Conservation (phyloP, 2,113 vertebrate species). For the Psettodes erumei region DNA sequence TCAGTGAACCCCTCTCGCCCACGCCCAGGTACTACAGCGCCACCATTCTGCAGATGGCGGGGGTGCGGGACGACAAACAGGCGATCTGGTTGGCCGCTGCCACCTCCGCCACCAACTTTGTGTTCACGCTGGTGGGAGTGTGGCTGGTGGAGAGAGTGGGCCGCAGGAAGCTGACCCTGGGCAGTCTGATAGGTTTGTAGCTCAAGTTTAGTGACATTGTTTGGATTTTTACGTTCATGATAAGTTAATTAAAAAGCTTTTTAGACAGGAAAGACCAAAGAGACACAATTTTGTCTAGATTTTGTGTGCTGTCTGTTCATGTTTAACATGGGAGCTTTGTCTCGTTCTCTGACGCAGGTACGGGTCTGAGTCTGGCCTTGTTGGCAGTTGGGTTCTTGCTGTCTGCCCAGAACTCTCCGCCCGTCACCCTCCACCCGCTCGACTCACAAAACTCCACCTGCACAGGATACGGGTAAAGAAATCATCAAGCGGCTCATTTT, state of each 20-base stretch:
- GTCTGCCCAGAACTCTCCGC: conserved; percentile 90
- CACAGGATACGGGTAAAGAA: conserved; percentile 87
- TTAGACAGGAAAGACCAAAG: too few relatives aligned
- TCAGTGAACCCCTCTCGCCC: background rate
- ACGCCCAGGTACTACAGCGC: conserved; percentile 95
- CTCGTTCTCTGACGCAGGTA: conserved; percentile 23
- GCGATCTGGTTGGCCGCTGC: conserved; percentile 95
- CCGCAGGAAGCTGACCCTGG: conserved; percentile 92
- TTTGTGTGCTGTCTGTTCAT: background rate
- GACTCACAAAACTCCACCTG: conserved; percentile 89
- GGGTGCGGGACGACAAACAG: conserved; percentile 90
- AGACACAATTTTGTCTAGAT: too few relatives aligned
- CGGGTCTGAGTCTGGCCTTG: conserved; percentile 85
- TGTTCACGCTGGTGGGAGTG: conserved; percentile 93
- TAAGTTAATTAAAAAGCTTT: background rate
- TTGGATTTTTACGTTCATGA: background rate
- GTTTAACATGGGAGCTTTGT: background rate
- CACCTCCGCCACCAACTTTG: conserved; percentile 95
- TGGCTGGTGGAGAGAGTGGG: conserved; percentile 96
- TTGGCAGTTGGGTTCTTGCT: conserved; percentile 93
- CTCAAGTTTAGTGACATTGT: background rate
- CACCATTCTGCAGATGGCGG: conserved; percentile 98
- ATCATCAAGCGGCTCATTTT: background rate
- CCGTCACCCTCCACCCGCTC: conserved; percentile 84
- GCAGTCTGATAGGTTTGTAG: conserved; percentile 89